Base-by-base conservation (phyloP, 2,888 invertebrate genomes). In the Dynastes hyllus region DNA sequence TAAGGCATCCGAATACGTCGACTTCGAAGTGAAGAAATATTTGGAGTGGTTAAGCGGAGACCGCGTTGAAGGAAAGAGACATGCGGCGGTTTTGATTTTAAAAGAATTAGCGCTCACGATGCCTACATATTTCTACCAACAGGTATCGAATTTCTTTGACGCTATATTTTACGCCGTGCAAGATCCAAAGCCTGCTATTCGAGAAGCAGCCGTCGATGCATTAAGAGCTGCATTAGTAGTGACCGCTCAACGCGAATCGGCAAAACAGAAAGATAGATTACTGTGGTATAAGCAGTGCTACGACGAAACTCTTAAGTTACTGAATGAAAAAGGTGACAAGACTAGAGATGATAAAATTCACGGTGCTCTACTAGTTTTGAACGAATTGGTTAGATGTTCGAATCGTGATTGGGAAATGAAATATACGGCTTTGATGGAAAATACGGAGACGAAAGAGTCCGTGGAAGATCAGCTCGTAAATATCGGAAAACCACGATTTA, bases 111-210 rank as follows among this genome's bases (percentile, higher is more conserved):
- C 99, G 2, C 94, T 97, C 50, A 96, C 96, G 9, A 97, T 98
- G 91, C 98, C 98, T 0, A 98, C 98, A 8, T 98, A 98, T 88
- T 99, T 99, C 89, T 99, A 96, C 87, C 97, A 97, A 88, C 97
- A 97, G 90, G 96, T 97, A 0, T 95, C 96, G 16, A 95, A 95
- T 22, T 97, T 97, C 88, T 98, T 98, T 88, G 98, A 98, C 81
- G 94, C 96, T 77, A 97, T 98, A 81, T 95, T 98, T 85, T 94
- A 95, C 86, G 97, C 97, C 0, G 93, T 98, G 66, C 93, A 96
- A 84, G 98, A 98, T 89, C 94, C 96, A 0, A 98, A 98, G 89
- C 94, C 96, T 4, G 93, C 94, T 51, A 96, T 99, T 81, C 92
- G 99, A 70, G 97, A 98, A 88, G 96, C 96, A 5, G 98, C 98